phyloP scores from a whole-genome alignment of 2,113 vertebrate genomes.

The Stomatorhinus ivindoensis region DNA sequence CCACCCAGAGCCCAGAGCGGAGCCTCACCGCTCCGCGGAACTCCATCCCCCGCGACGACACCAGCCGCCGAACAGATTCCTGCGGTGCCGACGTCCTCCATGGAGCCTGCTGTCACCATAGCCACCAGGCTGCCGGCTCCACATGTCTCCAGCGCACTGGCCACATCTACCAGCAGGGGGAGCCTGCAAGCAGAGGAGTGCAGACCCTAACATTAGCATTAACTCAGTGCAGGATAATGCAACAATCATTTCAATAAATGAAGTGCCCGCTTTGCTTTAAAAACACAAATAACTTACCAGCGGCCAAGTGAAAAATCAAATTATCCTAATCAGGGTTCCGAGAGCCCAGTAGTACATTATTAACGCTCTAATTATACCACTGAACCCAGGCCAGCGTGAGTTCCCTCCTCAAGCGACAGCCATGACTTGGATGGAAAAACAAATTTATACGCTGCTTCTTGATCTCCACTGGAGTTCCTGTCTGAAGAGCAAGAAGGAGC shows the following conservation, averaged over 20 bases:
- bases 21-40: constrained; percentile 61
- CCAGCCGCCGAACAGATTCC: constrained; percentile 34
- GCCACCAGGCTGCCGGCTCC: constrained; percentile 48
- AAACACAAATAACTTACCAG: constrained; percentile 16
- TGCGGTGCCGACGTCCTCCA: constrained; percentile 49
- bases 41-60: constrained; percentile 44
- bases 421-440: constrained; percentile 1
- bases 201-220: constrained; percentile 12
- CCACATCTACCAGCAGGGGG: constrained; percentile 55
- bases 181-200: constrained; percentile 53
- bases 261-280: not conserved
- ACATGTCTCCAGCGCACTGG: constrained; percentile 66
- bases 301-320: not conserved
- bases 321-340: not conserved
- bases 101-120: constrained; percentile 34
- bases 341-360: not conserved
- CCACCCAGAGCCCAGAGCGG: not conserved
- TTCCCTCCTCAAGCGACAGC: not conserved
- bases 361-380: not conserved
- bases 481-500: not conserved
- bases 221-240: constrained; percentile 22
- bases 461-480: not conserved
- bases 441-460: not conserved
- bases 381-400: not conserved
- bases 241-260: not conserved